A percentile compares a stretch with the other conserved stretches of the same genome.
Conservation (phyloP, 2,797 vertebrate species). For the Philypnodon macrostomus region DNA sequence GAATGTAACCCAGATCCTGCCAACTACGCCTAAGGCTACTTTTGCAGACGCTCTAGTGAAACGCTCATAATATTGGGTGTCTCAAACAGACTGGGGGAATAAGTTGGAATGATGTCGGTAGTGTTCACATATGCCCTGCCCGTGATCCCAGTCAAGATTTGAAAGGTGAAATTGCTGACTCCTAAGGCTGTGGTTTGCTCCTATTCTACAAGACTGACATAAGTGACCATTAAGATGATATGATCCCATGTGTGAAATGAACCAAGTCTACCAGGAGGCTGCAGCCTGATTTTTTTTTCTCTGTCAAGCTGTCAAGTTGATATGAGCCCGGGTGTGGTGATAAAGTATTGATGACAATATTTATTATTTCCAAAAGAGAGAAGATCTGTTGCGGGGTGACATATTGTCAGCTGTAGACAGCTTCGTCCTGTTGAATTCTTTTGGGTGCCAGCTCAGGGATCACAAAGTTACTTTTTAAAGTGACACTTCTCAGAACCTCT, state of each 20-base stretch:
- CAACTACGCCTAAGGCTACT: constrained; percentile 35
- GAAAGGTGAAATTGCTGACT: constrained; percentile 47
- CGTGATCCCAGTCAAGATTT: constrained; percentile 48
- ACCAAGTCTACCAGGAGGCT: neutral
- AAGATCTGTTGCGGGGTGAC: constrained; percentile 22
- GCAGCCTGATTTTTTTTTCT: constrained; percentile 1
- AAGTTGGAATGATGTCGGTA: constrained; percentile 28
- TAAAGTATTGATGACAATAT: constrained; percentile 43
- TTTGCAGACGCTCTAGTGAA: constrained; percentile 37
- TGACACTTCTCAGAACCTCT: too few relatives aligned
- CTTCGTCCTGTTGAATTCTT: neutral
- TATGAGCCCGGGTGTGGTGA: constrained; percentile 2
- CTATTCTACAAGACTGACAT: constrained; percentile 52
- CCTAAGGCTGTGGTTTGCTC: constrained; percentile 33
- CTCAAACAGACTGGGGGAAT: constrained; percentile 24
- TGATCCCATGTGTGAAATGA: constrained; percentile 28
- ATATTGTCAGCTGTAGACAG: constrained; percentile 25
- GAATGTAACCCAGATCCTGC: constrained; percentile 43
- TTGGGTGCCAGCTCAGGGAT: neutral
- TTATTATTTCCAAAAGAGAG: constrained; percentile 29
- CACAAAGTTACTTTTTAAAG: too few relatives aligned
- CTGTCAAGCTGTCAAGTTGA: constrained; percentile 22
- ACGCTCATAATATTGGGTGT: constrained; percentile 31
- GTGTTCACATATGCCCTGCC: constrained; percentile 42
- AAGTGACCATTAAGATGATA: constrained; percentile 50